Conservation (phyloP, 2,797 vertebrate genomes). For the Galago senegalensis region DNA sequence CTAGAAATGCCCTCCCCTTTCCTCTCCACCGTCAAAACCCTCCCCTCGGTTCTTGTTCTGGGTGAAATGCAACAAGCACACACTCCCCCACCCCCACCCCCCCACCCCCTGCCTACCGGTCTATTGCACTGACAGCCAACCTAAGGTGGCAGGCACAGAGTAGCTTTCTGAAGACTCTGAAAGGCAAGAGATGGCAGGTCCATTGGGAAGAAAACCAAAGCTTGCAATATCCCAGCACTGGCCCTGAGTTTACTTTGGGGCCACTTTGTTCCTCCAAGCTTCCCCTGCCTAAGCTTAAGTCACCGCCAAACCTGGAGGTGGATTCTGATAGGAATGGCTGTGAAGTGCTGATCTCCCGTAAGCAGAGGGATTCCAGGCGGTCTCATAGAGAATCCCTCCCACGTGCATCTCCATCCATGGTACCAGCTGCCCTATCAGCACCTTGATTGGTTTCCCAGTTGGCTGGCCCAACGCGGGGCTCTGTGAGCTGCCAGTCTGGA, state of each 20-base stretch:
- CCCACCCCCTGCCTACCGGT: too few species aligned
- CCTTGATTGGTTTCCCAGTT: background rate
- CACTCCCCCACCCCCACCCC: too few species aligned
- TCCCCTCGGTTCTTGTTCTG: background rate
- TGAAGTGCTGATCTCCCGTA: background rate
- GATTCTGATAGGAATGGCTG: too few species aligned
- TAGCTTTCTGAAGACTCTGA: background rate
- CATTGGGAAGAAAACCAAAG: background rate
- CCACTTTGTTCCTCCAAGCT: background rate
- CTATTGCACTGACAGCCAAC: background rate
- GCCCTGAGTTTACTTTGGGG: background rate
- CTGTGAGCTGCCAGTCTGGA: background rate
- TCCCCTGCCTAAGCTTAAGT: too few species aligned
- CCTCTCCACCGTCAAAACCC: background rate
- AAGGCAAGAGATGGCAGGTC: background rate
- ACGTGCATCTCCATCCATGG: background rate
- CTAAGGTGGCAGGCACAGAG: accelerated
- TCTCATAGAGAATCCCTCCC: background rate
- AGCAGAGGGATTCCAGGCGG: too few species aligned
- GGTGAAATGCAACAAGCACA: background rate
- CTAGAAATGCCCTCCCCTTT: background rate
- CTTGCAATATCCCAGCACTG: background rate
- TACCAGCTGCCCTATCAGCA: background rate
- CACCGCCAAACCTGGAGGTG: background rate
- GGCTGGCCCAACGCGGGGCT: too few species aligned